phyloP scores from a whole-genome alignment of 2,113 vertebrate species.

The Melanocharis versteri region DNA sequence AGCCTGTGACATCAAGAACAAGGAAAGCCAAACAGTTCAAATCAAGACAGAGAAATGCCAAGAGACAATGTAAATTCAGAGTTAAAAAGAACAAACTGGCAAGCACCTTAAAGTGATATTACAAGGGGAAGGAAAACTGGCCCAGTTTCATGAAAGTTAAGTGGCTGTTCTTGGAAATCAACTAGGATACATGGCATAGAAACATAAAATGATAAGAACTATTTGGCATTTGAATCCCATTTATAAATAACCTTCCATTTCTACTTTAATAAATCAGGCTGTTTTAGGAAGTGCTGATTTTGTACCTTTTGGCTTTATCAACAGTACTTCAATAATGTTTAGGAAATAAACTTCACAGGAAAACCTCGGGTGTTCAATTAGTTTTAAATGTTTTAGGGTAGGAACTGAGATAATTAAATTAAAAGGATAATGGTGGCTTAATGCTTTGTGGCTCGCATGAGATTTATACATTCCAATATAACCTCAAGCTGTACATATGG shows the following conservation, averaged over 20 bases:
- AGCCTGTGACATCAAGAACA: not conserved
- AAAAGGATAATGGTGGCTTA: conserved; percentile 74
- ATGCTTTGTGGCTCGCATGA: conserved; percentile 74
- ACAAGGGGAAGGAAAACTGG: conserved; percentile 21
- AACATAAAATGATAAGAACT: conserved; percentile 64
- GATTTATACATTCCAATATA: conserved; percentile 77
- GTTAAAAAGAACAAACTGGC: conserved; percentile 32
- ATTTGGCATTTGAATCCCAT: conserved; percentile 52
- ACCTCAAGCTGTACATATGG: conserved; percentile 73
- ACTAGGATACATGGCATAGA: conserved; percentile 48
- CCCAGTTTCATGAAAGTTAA: conserved; percentile 36
- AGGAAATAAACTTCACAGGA: conserved; percentile 77
- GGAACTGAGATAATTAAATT: conserved; percentile 81
- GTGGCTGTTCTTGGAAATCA: conserved; percentile 56
- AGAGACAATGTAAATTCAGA: conserved; percentile 36
- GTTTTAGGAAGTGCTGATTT: conserved; percentile 75
- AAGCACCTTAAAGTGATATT: conserved; percentile 10
- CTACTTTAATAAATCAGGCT: conserved; percentile 68
- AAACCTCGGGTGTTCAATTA: conserved; percentile 78
- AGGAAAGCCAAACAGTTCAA: conserved; percentile 35
- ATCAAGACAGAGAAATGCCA: conserved; percentile 55
- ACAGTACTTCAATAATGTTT: conserved; percentile 74
- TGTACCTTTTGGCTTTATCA: conserved; percentile 74
- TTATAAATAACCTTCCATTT: conserved; percentile 37
- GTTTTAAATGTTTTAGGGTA: conserved; percentile 75